These are phyloP conservation scores for Dasyurus viverrinus DNA, from an alignment of 2,113 vertebrate genomes.

Conservation along the genomic window DNA sequence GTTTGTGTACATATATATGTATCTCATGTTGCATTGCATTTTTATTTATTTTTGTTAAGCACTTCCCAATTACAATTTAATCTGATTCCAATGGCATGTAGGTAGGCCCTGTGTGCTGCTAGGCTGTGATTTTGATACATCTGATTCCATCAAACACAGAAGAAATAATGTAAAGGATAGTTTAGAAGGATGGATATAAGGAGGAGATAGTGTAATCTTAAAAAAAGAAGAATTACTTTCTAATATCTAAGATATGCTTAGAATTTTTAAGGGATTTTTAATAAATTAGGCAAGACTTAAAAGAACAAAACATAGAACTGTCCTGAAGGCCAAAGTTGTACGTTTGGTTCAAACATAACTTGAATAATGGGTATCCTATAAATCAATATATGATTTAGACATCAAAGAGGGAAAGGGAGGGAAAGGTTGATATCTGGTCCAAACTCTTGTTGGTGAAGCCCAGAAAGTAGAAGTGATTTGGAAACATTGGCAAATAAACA, in stretches of 20 bases:
- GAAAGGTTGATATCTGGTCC: not conserved
- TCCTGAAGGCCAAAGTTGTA: not conserved
- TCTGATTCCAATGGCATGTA: no score
- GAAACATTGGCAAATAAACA: not conserved
- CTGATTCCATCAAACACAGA: not conserved
- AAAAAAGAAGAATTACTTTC: not conserved
- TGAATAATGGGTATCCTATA: not conserved
- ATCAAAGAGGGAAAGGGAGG: no score
- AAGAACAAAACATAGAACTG: not conserved
- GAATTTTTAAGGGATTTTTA: not conserved
- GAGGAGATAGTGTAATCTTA: not conserved
- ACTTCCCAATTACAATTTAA: no score
- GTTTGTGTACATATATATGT: no score
- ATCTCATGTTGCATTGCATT: no score
- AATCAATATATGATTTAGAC: not conserved
- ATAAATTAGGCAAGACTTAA: not conserved
- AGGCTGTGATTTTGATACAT: no score
- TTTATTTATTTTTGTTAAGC: no score
- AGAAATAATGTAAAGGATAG: conserved; percentile 16
- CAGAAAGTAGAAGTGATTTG: not conserved
- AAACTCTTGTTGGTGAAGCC: not conserved
- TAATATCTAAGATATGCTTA: not conserved
- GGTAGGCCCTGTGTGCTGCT: no score
- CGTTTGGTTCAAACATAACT: no score
- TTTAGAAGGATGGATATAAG: not conserved